These are phyloP conservation scores for Cyphomyrmex costatus DNA, from an alignment of 1,140 invertebrate genomes.

Conservation along the genomic window DNA sequence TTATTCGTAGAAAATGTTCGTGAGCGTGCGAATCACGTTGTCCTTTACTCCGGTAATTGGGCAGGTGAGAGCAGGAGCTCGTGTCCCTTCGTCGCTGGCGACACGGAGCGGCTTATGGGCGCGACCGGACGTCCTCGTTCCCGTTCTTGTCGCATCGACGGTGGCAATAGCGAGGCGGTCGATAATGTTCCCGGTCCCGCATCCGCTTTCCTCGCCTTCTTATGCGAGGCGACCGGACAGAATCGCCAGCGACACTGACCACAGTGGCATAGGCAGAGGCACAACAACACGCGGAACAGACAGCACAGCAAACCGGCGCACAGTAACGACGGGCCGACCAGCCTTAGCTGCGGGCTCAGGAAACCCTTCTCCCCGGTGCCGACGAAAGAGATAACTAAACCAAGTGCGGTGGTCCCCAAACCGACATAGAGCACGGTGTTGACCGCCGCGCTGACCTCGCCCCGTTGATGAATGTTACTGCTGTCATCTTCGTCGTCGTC, in stretches of 20 bases:
- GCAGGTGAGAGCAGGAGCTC: constrained; percentile 83
- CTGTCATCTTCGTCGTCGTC: constrained; percentile 87
- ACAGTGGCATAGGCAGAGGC: constrained; percentile 88
- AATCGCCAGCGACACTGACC: constrained; percentile 80
- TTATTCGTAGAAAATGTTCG: constrained; percentile 77
- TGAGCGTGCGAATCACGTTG: constrained; percentile 59
- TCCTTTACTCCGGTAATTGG: constrained; percentile 81
- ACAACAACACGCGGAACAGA: constrained; percentile 88
- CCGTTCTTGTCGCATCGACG: constrained; percentile 66
- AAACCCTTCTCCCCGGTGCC: constrained; percentile 96
- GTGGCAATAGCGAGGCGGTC: constrained; percentile 79
- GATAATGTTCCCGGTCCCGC: constrained; percentile 69
- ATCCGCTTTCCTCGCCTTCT: constrained; percentile 77
- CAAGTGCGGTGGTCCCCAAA: constrained; percentile 93
- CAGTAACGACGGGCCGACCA: constrained; percentile 93
- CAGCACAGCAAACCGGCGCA: constrained; percentile 89
- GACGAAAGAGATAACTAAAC: constrained; percentile 95
- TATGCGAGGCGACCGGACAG: constrained; percentile 74
- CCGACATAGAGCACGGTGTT: constrained; percentile 94
- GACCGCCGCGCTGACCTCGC: constrained; percentile 89
- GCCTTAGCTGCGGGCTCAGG: constrained; percentile 93
- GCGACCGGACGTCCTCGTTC: constrained; percentile 57
- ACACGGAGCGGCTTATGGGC: constrained; percentile 70
- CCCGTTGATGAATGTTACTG: constrained; percentile 82
- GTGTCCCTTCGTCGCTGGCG: constrained; percentile 76